phyloP scores from a whole-genome alignment of 2,888 invertebrate genomes.

The Spicauda simplicius region DNA sequence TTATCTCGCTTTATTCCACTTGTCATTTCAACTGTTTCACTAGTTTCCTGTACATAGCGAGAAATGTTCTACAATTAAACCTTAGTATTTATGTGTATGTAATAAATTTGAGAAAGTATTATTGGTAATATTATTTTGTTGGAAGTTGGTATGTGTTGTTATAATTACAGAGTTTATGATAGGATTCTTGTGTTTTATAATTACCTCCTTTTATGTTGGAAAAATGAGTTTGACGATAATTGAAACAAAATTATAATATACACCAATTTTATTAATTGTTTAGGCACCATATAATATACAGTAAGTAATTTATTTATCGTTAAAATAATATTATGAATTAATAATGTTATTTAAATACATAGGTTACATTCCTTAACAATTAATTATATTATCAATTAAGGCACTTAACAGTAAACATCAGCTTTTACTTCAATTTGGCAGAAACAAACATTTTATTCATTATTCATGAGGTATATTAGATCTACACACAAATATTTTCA shows the following conservation, averaged over 20 bases:
- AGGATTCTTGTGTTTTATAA: neutral
- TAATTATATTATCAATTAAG: neutral
- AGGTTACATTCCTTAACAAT: neutral
- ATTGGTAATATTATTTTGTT: conserved; percentile 8
- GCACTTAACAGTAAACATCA: neutral
- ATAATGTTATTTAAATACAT: neutral
- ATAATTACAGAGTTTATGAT: neutral
- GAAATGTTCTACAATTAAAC: neutral
- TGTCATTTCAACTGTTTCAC: conserved; percentile 8
- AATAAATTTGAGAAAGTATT: conserved; percentile 12
- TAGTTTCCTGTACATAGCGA: conserved; percentile 15
- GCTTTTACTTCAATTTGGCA: neutral
- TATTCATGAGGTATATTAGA: neutral
- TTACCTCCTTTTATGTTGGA: neutral
- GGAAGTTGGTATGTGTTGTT: neutral
- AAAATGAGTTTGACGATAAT: neutral
- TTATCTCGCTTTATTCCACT: conserved; percentile 9
- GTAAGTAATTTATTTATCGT: conserved; percentile 5
- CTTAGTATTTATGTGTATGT: conserved; percentile 1
- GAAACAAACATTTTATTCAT: neutral
- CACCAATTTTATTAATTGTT: conserved; percentile 36
- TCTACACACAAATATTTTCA: neutral
- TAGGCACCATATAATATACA: conserved; percentile 35
- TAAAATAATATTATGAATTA: conserved; percentile 1
- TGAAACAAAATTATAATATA: conserved; percentile 8